Percentiles rank a stretch among this genome's conserved stretches.
Conservation (phyloP, 1,140 invertebrate genomes). For the Caenorhabditis brenneri region DNA sequence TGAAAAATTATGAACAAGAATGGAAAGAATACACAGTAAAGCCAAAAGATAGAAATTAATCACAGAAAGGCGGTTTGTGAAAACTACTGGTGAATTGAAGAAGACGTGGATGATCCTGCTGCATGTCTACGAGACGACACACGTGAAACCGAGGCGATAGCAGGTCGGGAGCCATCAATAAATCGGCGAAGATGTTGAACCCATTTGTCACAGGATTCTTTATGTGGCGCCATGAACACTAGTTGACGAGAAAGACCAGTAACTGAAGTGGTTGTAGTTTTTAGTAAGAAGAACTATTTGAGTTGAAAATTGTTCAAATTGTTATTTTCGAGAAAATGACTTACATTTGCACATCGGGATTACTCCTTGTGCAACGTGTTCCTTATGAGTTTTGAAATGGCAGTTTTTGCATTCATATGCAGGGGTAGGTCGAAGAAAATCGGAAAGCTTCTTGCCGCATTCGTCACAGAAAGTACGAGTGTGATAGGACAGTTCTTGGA, state of each 20-base stretch:
- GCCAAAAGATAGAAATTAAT: background rate
- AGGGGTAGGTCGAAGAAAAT: slow-evolving; percentile 92
- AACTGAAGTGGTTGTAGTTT: slow-evolving; percentile 8
- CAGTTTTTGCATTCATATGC: slow-evolving; percentile 85
- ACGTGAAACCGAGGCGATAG: background rate
- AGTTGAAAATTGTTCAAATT: no score
- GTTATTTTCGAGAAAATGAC: background rate
- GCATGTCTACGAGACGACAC: slow-evolving; percentile 4
- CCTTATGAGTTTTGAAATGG: slow-evolving; percentile 55
- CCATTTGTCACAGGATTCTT: background rate
- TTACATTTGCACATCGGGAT: slow-evolving; percentile 52
- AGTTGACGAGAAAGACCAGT: slow-evolving; percentile 13
- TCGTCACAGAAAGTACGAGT: slow-evolving; percentile 97
- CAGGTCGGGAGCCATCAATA: background rate
- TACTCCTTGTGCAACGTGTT: slow-evolving; percentile 27
- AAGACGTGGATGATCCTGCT: background rate
- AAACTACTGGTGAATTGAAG: background rate
- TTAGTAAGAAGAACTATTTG: background rate
- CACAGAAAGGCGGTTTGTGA: background rate
- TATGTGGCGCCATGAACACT: background rate
- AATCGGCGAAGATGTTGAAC: slow-evolving; percentile 12
- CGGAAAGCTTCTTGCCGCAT: slow-evolving; percentile 91
- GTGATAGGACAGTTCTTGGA: slow-evolving; percentile 92
- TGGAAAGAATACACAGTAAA: background rate
- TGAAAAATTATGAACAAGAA: slow-evolving; percentile 15